Conservation (phyloP, 2,888 invertebrate genomes). For the Hanleya hanleyi region DNA sequence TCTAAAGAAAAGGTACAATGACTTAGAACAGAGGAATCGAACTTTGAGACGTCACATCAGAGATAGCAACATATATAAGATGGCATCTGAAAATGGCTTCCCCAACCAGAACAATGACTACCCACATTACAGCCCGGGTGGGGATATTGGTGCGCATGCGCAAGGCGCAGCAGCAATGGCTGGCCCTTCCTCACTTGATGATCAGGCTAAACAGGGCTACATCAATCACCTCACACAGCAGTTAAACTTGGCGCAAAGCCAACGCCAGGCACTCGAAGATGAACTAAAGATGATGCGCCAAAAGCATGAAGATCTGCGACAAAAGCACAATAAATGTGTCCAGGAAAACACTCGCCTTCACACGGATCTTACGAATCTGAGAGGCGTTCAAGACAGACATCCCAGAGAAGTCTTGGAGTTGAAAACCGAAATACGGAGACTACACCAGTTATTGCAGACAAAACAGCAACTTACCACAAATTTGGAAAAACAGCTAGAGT, state of each 20-base stretch:
- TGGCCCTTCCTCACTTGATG: not conserved
- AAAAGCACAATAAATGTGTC: not conserved
- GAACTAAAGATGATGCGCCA: not conserved
- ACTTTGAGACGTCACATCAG: not conserved
- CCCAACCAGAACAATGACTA: not conserved
- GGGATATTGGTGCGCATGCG: too few relatives aligned
- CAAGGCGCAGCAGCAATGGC: not conserved
- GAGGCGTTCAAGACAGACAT: not conserved
- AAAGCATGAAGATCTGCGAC: not conserved
- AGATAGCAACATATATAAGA: not conserved
- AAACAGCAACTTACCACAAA: too few relatives aligned
- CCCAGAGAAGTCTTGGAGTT: not conserved
- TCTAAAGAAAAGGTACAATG: conserved; percentile 51
- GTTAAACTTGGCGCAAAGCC: not conserved
- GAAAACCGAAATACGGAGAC: not conserved
- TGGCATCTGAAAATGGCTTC: not conserved
- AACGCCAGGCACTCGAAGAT: not conserved
- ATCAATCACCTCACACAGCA: not conserved
- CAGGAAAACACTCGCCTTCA: not conserved
- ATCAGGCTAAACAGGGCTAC: not conserved
- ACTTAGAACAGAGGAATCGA: conserved; percentile 13
- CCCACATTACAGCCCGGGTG: not conserved
- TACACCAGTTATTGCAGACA: too few relatives aligned
- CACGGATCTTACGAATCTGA: not conserved
- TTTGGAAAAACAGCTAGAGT: too few relatives aligned